These are phyloP conservation scores for Timandra comae DNA, from an alignment of 2,888 invertebrate genomes.

Conservation along the genomic window DNA sequence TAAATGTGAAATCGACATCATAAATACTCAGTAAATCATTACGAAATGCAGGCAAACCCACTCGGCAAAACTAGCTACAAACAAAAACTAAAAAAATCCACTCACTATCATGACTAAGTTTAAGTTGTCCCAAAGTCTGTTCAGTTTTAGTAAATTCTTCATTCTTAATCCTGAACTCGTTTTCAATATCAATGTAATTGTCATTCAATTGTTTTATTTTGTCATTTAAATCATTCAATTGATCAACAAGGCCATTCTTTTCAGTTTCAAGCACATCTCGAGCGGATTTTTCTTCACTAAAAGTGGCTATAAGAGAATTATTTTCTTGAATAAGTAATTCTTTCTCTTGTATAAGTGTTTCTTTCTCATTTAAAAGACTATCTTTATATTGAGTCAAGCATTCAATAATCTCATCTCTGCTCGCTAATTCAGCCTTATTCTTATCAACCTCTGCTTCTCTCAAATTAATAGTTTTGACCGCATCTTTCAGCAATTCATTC, in stretches of 20 bases:
- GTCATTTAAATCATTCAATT: constrained; percentile 24
- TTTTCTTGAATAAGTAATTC: constrained; percentile 19
- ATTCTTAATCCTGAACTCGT: constrained; percentile 20
- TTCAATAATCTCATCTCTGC: too few species aligned
- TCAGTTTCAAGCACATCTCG: constrained; percentile 32
- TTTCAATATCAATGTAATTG: constrained; percentile 5
- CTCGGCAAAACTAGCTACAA: too few species aligned
- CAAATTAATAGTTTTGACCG: too few species aligned
- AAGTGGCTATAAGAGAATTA: constrained; percentile 2
- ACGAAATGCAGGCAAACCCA: too few species aligned
- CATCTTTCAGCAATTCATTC: too few species aligned
- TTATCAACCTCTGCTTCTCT: too few species aligned
- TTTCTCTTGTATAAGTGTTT: constrained; percentile 21
- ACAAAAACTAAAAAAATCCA: not conserved
- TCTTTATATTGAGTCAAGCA: too few species aligned
- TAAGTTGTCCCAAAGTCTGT: constrained; percentile 24
- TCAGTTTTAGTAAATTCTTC: constrained; percentile 23
- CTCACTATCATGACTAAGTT: constrained; percentile 34
- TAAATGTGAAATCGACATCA: too few species aligned
- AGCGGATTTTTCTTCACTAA: constrained; percentile 24
- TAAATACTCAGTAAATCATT: too few species aligned
- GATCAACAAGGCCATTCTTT: constrained; percentile 21
- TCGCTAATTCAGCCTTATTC: too few species aligned
- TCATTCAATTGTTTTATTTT: constrained; percentile 9
- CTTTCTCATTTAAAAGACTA: constrained; percentile 6